Percentiles rank a stretch among this genome's conserved stretches.
Evolutionary conservation across 23 tunicate genomes (phyloP).

Genomic region (Trididemnum clinides): DNA sequence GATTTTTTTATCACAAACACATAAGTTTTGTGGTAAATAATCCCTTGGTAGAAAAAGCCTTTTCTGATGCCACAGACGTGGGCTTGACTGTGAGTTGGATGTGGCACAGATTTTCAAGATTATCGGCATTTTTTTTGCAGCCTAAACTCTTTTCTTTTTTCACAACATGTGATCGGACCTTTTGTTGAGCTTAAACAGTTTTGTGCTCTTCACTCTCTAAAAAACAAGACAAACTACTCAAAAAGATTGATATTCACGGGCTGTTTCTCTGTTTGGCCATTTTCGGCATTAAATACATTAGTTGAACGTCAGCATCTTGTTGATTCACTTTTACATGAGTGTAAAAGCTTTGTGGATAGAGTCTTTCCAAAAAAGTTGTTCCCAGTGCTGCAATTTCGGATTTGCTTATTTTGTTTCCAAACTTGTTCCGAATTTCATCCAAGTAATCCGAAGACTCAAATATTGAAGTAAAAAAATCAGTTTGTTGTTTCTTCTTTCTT

Average conservation of each 20-base stretch:
- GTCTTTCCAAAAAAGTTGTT: background rate
- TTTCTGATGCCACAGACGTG: background rate
- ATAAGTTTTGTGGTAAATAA: background rate
- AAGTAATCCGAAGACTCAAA: background rate
- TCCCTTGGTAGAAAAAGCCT: background rate
- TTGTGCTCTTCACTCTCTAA: background rate
- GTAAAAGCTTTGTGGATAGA: background rate
- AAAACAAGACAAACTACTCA: no score
- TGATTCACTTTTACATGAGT: background rate
- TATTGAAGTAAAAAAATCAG: background rate
- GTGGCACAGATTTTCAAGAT: background rate
- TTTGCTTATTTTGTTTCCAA: background rate
- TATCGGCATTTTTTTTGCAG: background rate
- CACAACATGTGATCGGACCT: background rate
- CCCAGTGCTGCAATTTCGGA: background rate
- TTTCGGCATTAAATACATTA: no score
- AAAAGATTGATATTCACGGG: no score
- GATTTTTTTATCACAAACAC: background rate
- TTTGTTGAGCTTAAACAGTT: background rate
- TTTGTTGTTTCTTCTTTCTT: background rate
- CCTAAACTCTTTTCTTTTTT: background rate
- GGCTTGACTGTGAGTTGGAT: background rate
- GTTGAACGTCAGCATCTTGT: background rate
- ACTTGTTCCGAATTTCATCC: background rate
- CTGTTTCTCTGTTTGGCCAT: no score